These are phyloP conservation scores for Parotia lawesii DNA, from an alignment of 2,113 vertebrate genomes.

Conservation along the genomic window DNA sequence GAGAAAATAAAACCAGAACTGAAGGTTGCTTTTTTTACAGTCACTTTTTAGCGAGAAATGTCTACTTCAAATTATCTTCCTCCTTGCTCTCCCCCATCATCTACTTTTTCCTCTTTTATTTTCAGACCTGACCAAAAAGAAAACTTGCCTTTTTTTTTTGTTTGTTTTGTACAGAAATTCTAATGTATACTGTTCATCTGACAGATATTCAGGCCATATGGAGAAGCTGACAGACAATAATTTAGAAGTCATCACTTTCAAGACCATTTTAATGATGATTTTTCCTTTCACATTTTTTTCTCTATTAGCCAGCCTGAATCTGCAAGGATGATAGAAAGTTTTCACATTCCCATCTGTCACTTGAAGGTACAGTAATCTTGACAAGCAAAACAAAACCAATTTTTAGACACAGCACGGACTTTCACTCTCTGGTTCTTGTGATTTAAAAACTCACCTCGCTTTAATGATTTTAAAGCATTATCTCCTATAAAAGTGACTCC, in stretches of 20 bases:
- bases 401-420: not conserved
- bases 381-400: constrained; percentile 24
- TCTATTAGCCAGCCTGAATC: constrained; percentile 45
- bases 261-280: constrained; percentile 53
- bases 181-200: constrained; percentile 36
- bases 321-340: constrained; percentile 62
- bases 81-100: not conserved
- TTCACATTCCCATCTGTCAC: constrained; percentile 66
- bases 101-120: not conserved
- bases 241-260: constrained; percentile 60
- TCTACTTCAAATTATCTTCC: not conserved
- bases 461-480: not conserved
- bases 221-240: constrained; percentile 63
- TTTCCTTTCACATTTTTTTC: constrained; percentile 54
- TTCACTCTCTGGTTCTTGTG: not conserved
- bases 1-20: not conserved
- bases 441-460: not conserved
- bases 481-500: not conserved
- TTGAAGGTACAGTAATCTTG: constrained; percentile 22
- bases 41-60: not conserved
- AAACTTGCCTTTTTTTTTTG: not conserved
- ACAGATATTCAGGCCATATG: constrained; percentile 64
- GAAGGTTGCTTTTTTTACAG: not conserved
- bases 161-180: constrained; percentile 7
- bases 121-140: not conserved